These are phyloP conservation scores for Sibirionetta formosa DNA, from an alignment of 2,797 vertebrate genomes.

Conservation along the genomic window DNA sequence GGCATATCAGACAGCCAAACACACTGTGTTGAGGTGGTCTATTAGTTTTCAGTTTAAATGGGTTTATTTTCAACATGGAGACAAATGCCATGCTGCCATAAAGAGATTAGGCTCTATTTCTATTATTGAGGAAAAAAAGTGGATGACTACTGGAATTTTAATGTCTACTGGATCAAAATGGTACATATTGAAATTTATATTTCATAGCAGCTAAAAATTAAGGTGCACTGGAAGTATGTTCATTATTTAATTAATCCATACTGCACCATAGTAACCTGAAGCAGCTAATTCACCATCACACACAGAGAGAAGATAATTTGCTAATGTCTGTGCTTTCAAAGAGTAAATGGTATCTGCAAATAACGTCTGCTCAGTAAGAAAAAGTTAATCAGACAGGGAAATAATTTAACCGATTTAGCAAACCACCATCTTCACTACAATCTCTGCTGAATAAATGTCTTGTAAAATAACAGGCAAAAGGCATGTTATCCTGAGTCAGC, in stretches of 20 bases:
- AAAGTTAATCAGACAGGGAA: background rate
- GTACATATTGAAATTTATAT: background rate
- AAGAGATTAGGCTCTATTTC: background rate
- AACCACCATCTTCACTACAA: background rate
- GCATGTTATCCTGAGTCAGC: background rate
- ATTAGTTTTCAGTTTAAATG: background rate
- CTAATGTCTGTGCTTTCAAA: background rate
- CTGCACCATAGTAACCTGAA: background rate
- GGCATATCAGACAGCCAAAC: background rate
- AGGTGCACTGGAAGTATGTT: background rate
- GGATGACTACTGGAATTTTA: background rate
- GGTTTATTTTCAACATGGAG: background rate
- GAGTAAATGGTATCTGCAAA: background rate
- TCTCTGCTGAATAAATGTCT: no score
- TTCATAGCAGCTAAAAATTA: background rate
- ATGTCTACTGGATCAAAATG: background rate
- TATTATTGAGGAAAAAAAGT: background rate
- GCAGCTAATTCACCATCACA: background rate
- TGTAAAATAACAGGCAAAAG: background rate
- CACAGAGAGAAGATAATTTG: no score
- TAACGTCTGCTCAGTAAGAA: background rate
- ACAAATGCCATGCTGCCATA: background rate
- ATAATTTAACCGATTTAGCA: background rate
- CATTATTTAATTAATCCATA: accelerated
- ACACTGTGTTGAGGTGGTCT: background rate